Evolutionary conservation across 1,140 invertebrate species (phyloP).

Genomic region (Dendrolimus kikuchii): DNA sequence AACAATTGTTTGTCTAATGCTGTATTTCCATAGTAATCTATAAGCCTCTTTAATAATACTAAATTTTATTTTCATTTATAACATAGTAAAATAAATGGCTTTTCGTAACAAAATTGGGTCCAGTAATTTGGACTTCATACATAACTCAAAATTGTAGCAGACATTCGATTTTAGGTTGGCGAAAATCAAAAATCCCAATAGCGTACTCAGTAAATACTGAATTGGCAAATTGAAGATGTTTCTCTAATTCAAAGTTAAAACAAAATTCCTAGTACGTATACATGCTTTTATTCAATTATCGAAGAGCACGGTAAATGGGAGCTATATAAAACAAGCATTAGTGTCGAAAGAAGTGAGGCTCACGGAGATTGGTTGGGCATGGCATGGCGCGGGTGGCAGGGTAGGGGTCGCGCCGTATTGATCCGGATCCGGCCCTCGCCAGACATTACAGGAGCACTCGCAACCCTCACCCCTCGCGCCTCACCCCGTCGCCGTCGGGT

Average conservation of each 20-base stretch:
- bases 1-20: no score
- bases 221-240: not conserved
- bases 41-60: no score
- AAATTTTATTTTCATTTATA: no score
- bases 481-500: slow-evolving; percentile 15
- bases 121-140: no score
- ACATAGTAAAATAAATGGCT: no score
- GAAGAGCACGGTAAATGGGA: slow-evolving; percentile 55
- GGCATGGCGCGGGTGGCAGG: slow-evolving; percentile 20
- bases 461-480: slow-evolving; percentile 43
- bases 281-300: slow-evolving; percentile 58
- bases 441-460: slow-evolving; percentile 55
- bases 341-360: slow-evolving; percentile 67
- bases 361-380: slow-evolving; percentile 51
- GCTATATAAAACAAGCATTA: slow-evolving; percentile 63
- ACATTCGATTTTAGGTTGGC: no score
- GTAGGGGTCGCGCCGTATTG: slow-evolving; percentile 54
- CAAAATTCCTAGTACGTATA: slow-evolving; percentile 32
- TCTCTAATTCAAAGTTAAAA: slow-evolving; percentile 5
- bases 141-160: no score
- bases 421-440: slow-evolving; percentile 43
- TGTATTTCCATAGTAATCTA: no score
- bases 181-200: no score
- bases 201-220: no score
- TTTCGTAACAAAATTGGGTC: no score